Percentiles rank a stretch among this genome's conserved stretches.
Conservation (phyloP, 2,888 invertebrate species). For the Alviniconcha strummeri region DNA sequence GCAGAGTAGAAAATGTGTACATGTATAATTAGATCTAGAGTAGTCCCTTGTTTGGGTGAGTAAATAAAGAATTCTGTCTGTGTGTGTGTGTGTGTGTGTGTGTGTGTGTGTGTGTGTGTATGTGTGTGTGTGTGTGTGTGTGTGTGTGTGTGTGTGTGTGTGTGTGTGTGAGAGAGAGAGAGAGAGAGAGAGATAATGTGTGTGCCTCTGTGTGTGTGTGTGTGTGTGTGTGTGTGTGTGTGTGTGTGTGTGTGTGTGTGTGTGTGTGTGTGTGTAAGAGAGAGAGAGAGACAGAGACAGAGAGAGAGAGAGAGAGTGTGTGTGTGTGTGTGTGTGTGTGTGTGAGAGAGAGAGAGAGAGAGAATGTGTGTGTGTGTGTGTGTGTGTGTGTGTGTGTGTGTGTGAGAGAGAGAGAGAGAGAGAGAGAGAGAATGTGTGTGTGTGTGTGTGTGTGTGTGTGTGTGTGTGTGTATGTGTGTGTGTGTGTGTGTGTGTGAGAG, state of each 20-base stretch:
- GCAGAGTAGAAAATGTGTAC: too few relatives aligned
- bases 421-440: neutral
- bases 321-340: neutral
- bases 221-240: neutral
- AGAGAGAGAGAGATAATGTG: neutral
- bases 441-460: conserved; percentile 9
- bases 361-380: neutral
- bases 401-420: neutral
- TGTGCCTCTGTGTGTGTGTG: neutral
- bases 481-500: neutral
- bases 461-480: neutral
- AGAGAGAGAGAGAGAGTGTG: neutral
- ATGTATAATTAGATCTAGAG: too few relatives aligned
- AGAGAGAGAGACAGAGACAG: neutral
- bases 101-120: neutral
- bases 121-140: conserved; percentile 11
- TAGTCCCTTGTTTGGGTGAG: too few relatives aligned
- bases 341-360: neutral
- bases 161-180: neutral
- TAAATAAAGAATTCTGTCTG: neutral
- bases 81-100: neutral
- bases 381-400: neutral
- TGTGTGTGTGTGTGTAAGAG: neutral
- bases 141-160: neutral
- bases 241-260: conserved; percentile 1